Evolutionary conservation across 2,888 invertebrate genomes (phyloP).

Genomic region (Pantelozetes paolii): DNA sequence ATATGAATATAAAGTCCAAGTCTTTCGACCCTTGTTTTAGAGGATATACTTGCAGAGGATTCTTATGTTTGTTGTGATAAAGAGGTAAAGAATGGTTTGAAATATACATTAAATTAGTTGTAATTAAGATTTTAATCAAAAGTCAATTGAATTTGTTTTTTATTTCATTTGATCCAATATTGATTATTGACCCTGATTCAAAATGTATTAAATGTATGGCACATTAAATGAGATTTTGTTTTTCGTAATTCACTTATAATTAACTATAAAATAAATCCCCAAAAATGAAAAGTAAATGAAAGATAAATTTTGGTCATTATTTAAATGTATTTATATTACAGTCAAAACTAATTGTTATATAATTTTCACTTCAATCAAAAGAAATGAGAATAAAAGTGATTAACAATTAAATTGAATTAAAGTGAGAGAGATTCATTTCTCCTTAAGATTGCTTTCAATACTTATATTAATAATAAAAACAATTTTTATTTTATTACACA

Average conservation of each 20-base stretch:
- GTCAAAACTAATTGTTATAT: too few species aligned
- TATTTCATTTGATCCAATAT: not conserved
- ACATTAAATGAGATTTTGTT: constrained; percentile 26
- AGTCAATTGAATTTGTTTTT: not conserved
- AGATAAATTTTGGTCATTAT: not conserved
- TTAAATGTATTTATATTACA: constrained; percentile 10
- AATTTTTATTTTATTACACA: constrained; percentile 14
- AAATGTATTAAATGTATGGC: constrained; percentile 12
- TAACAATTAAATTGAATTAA: not conserved
- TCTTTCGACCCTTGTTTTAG: not conserved
- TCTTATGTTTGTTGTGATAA: not conserved
- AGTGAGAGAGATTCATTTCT: not conserved
- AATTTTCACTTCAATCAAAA: not conserved
- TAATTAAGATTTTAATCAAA: not conserved
- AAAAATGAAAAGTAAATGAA: not conserved
- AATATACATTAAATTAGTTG: not conserved
- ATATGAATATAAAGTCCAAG: not conserved
- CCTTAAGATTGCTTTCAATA: not conserved
- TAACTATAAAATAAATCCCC: not conserved
- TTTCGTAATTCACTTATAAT: not conserved
- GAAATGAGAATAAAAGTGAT: not conserved
- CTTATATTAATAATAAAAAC: not conserved
- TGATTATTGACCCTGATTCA: not conserved
- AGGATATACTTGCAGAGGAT: not conserved
- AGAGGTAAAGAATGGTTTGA: constrained; percentile 31